Conservation (phyloP, 2,888 invertebrate species). For the Ormyrus thymus region DNA sequence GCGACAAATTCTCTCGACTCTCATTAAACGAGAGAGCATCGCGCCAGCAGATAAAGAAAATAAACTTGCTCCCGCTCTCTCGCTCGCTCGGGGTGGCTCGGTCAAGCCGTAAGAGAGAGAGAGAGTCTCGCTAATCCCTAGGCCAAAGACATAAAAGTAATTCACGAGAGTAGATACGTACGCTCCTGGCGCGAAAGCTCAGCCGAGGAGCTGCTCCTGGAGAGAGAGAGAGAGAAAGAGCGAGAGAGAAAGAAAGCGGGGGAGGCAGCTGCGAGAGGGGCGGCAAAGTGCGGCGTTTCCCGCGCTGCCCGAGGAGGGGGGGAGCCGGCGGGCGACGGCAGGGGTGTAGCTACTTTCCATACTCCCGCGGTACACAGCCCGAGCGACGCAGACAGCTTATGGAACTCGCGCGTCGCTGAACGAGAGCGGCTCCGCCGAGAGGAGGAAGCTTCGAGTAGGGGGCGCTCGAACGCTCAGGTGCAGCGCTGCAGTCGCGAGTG, state of each 20-base stretch:
- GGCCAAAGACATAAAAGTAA: constrained; percentile 52
- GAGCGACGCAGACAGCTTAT: constrained; percentile 70
- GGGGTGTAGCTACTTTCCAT: constrained; percentile 74
- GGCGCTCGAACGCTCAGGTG: too few species aligned
- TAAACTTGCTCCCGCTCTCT: constrained; percentile 6
- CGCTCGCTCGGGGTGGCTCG: not conserved
- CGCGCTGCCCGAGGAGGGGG: constrained; percentile 54
- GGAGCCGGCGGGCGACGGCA: constrained; percentile 58
- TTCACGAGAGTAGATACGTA: constrained; percentile 51
- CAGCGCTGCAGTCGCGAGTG: too few species aligned
- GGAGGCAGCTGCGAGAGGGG: constrained; percentile 54
- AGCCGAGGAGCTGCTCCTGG: too few species aligned
- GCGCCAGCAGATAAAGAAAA: constrained; percentile 39
- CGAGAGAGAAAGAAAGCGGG: constrained; percentile 34
- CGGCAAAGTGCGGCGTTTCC: constrained; percentile 57
- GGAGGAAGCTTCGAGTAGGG: too few species aligned
- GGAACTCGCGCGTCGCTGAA: constrained; percentile 60
- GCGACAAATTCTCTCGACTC: constrained; percentile 23
- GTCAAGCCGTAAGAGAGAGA: constrained; percentile 12
- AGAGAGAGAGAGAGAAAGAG: constrained; percentile 41
- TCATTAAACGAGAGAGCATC: constrained; percentile 17
- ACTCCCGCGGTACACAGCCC: constrained; percentile 69
- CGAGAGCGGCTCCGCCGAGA: constrained; percentile 23
- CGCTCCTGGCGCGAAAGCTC: too few species aligned
- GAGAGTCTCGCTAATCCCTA: constrained; percentile 31